Evolutionary conservation across 2,888 invertebrate species (phyloP).

Genomic region (Mythimna loreyi): DNA sequence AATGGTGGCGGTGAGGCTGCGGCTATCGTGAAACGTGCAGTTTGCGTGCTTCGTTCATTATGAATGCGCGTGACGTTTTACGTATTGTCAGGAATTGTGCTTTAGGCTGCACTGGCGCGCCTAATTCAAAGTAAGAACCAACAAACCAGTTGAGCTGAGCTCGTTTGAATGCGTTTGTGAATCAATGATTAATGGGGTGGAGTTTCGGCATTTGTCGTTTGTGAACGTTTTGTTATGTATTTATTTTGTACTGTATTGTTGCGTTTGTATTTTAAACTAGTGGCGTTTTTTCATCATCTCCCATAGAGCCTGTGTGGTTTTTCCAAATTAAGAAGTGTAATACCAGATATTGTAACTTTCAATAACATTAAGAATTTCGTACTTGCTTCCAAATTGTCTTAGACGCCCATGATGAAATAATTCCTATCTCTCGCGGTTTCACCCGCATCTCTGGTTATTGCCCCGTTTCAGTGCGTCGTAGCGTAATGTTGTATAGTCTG

Average conservation of each 20-base stretch:
- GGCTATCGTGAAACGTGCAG: slow-evolving; percentile 69
- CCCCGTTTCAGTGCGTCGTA: no score
- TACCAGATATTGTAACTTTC: neutral
- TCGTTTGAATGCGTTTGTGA: slow-evolving; percentile 33
- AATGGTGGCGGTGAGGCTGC: slow-evolving; percentile 55
- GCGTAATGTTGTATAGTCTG: no score
- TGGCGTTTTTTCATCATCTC: neutral
- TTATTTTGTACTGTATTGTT: neutral
- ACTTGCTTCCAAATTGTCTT: neutral
- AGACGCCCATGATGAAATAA: no score
- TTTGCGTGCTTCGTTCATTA: slow-evolving; percentile 63
- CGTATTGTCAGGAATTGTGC: slow-evolving; percentile 57
- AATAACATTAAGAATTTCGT: neutral
- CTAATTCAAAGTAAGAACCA: slow-evolving; percentile 36
- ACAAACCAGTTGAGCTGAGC: slow-evolving; percentile 11
- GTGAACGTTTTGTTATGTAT: neutral
- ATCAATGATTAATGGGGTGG: slow-evolving; percentile 32
- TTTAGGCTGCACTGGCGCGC: slow-evolving; percentile 44
- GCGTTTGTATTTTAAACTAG: neutral
- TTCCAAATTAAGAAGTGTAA: neutral
- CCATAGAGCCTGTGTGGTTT: neutral
- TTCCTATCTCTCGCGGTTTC: no score
- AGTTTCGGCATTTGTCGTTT: neutral
- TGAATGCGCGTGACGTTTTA: slow-evolving; percentile 60
- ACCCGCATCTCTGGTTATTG: no score